Base-by-base conservation (phyloP, 2,113 vertebrate genomes). In the Dasyornis broadbenti region DNA sequence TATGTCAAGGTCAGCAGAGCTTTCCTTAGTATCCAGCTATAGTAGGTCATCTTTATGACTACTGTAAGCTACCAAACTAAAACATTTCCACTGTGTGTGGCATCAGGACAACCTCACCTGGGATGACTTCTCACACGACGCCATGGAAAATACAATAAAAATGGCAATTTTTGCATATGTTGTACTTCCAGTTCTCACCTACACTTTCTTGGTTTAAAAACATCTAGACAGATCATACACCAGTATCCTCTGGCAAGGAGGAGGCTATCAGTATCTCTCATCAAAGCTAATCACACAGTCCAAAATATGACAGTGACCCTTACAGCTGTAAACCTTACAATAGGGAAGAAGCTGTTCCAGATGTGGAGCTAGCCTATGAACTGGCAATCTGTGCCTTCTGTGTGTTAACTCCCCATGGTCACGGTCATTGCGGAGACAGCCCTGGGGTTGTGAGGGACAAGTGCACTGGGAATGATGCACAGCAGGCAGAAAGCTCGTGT, bases 391-490 rank as follows among this genome's bases (percentile, higher is more conserved):
- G 24, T 37, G 40, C 72, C 53, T 71, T 65, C 49, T 73, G n/a
- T 31, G 44, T 56, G 28, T 75, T 71, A 94, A 76, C 49, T 18
- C n/a, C 14, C 3, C 0, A 3, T 56, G 42, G 69, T 20, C 59
- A 47, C 6, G 13, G n/a, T 24, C 21, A 60, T 8, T 9, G 10
- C 27, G 33, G 37, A 47, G 31, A 54, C 31, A 82, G 30, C 2
- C 13, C 6, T 0, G 0, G 40, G 15, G 44, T 33, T 61, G 27
- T 1, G 23, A 40, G 65, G 39, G 23, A 56, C 15, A 17, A 47
- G 45, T 57, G 11, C 40, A 50, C 44, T 40, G 27, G 31, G 30
- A 63, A 53, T 6, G 7, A 35, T 1, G 2, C 2, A 12, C 3
- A 35, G 30, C 8, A 45, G 39, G 71, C 28, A 65, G 39, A 89